Base-by-base conservation (phyloP, 2,113 vertebrate species). In the Aptenodytes forsteri region DNA sequence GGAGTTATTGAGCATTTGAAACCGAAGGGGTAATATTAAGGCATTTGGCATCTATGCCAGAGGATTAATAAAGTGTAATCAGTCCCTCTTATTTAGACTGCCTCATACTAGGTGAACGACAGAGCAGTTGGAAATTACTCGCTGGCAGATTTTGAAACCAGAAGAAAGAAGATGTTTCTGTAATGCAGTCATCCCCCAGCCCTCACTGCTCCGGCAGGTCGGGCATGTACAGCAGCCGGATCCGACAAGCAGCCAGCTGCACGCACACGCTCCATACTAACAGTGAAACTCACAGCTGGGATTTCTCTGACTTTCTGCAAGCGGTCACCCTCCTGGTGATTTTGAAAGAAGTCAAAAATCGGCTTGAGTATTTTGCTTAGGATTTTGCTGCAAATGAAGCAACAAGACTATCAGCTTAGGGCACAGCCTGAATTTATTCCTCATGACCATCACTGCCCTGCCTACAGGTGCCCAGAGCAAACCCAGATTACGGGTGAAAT, bases 111-210 rank as follows among this genome's bases (percentile, higher is more conserved):
- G 66, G 59, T 1, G 1, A 83, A 47, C 0, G 1, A 34, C 16
- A 38, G 56, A 82, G 62, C 32, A 61, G 59, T 7, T 89, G 79
- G 50, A 88, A 86, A 81, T 65, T n/a, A 18, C 77, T 50, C 1
- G 1, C 64, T 36, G 76, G 75, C 59, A 58, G 85, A 25, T 47
- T 69, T 66, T 80, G 93, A 89, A 95, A 73, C 3, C 90, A 92
- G 80, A 93, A 90, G 30, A 88, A 75, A 75, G 85, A 61, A 78
- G 91, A 90, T 93, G 75, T 85, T 90, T 95, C 90, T 66, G 75
- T 34, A 13, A 77, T 69, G 79, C 81, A 86, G 71, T 65, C 83
- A 76, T 66, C 54, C 75, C 61, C 42, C 82, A 73, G 83, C 46
- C 4, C 87, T 87, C 77, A 10, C 76, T 64, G 72, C 76, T 42